Base-by-base conservation (phyloP, 2,888 invertebrate species). In the Volucella inanis region DNA sequence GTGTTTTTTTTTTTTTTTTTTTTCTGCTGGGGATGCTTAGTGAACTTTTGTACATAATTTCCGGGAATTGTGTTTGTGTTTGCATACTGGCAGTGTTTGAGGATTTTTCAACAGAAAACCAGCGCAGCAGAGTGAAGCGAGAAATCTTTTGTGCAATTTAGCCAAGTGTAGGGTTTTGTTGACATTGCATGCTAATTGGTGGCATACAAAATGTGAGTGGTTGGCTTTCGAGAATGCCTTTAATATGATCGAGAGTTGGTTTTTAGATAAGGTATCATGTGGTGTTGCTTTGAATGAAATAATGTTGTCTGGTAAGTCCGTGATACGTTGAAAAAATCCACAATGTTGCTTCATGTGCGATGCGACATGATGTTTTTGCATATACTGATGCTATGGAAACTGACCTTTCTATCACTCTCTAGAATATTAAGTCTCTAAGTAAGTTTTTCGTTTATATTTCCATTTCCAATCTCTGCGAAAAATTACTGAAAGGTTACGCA, bases 101-200 rank as follows among this genome's bases (percentile, higher is more conserved):
- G 77, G 49, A 65, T 77, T 77, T 77, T 31, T 31, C 31, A 31
- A 31, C 31, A 31, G 31, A 6, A 31, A 4, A 31, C 31, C 31
- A 31, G 31, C 6, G 31, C 31, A 31, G 31, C 31, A 6, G 31
- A 31, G 31, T 31, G 6, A 50, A 61, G 31, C 59, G 22, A 65
- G 67, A 72, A 83, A 49, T 67, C 78, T 78, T 83, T 78, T 72
- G 61, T 78, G 55, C 67, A 75, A 68, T 80, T 80, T 75, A 49
- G 14, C 54, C 54, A 70, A 70, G 68, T 68, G 76, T 57, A 31
- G 76, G 76, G 47, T 64, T 71, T 82, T 82, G 77, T 82, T 84
- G 75, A 84, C 79, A 75, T 75, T 75, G 79, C 79, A 75, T 79
- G 41, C 68, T 79, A 83, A 83, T 83, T 83, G 79, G 83, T 79